These are phyloP conservation scores for Nasonovia ribisnigri DNA, from an alignment of 2,888 invertebrate genomes.

Conservation along the genomic window DNA sequence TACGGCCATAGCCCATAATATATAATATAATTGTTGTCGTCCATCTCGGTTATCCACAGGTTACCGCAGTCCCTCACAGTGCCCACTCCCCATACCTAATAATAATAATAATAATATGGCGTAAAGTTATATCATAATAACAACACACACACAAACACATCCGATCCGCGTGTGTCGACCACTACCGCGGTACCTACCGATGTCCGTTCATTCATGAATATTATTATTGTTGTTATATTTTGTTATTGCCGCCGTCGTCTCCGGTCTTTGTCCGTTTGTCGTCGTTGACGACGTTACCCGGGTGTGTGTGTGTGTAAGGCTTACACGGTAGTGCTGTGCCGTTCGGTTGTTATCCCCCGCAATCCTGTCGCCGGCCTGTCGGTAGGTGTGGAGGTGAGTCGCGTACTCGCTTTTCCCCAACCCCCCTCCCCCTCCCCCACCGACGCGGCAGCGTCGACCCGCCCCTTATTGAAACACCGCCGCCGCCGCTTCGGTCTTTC, in stretches of 20 bases:
- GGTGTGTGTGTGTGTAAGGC: background rate
- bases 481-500: background rate
- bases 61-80: too few species aligned
- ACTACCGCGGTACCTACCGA: too few species aligned
- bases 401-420: background rate
- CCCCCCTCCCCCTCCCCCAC: background rate
- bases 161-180: background rate
- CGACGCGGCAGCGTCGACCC: background rate
- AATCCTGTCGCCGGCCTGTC: background rate
- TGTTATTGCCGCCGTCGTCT: background rate
- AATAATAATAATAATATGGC: too few species aligned
- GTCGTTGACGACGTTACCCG: constrained; percentile 13
- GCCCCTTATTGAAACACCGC: background rate
- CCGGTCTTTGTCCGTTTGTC: background rate
- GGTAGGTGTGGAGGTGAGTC: background rate
- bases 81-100: too few species aligned
- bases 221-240: background rate
- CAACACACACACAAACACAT: too few species aligned
- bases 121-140: too few species aligned
- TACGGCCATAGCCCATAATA: too few species aligned
- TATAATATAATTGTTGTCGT: too few species aligned
- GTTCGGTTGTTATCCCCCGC: background rate
- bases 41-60: too few species aligned
- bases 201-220: constrained; percentile 4
- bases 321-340: background rate